These are phyloP conservation scores for Stictocephala bisonia DNA, from an alignment of 2,888 invertebrate genomes.

Conservation along the genomic window DNA sequence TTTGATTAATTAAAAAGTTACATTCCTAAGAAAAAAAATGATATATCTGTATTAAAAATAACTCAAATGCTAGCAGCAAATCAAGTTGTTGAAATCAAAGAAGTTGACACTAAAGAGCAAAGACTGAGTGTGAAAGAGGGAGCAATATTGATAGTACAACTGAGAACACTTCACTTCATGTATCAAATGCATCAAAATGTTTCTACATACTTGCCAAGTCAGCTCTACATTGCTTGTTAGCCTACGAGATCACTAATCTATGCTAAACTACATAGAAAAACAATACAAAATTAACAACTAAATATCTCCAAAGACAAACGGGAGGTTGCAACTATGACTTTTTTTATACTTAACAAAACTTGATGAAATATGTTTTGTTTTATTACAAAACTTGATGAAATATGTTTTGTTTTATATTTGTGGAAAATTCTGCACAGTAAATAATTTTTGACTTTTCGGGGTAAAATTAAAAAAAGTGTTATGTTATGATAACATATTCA, in stretches of 20 bases:
- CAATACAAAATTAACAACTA: constrained; percentile 34
- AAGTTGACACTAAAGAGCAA: too few species aligned
- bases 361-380: not conserved
- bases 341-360: not conserved
- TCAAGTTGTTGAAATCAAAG: too few species aligned
- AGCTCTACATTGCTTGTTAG: not conserved
- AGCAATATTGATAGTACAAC: too few species aligned
- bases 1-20: too few species aligned
- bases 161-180: not conserved
- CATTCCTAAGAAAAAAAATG: too few species aligned
- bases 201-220: constrained; percentile 5
- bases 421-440: not conserved
- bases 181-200: not conserved
- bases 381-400: not conserved
- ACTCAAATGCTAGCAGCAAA: too few species aligned
- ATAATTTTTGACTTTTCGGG: not conserved
- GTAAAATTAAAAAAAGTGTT: too few species aligned
- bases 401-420: not conserved
- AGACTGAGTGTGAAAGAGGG: too few species aligned
- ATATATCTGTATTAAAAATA: too few species aligned
- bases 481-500: too few species aligned
- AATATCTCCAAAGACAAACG: not conserved
- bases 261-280: constrained; percentile 30
- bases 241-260: constrained; percentile 30
- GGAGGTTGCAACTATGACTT: too few species aligned